Evolutionary conservation across 2,113 vertebrate species (phyloP), one percentile per base, ranked within the genome.

Genomic region (Lanius ludovicianus): DNA sequence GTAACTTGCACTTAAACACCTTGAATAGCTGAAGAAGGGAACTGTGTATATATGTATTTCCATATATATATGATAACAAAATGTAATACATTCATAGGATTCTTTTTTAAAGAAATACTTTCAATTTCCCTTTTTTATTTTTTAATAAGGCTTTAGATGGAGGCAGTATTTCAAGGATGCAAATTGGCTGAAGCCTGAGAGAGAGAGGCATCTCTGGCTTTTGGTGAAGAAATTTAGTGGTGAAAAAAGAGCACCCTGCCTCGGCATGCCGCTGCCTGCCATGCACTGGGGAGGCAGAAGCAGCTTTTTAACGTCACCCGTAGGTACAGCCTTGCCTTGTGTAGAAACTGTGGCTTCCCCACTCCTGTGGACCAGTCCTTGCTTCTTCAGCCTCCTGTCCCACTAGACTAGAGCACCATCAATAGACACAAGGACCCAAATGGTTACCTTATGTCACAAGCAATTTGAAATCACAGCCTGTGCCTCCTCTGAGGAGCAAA

Each of bases 61-160:
- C 5, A 8, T 25, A 16, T 53, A 4, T 21, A 6, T 1, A 10
- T 31, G 3, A 11, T 41, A 65, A 53, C 15, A 44, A 57, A 53
- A 35, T 35, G 19, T 22, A 63, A 52, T 15, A 17, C 5, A 9
- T 49, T 11, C 20, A 9, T 19, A 25, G 7, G 13, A 8, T n/a
- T n/a, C 57, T 42, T 57, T 55, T 35, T 57, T 2, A 25, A 74
- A 60, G 11, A 12, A 57, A 57, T 52, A 9, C 11, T 63, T 75
- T 9, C 2, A 17, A 2, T 23, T 35, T 7, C 3, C 7, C 3
- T 6, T 10, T 44, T 21, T 7, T 0, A 42, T 37, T 44, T 15
- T 85, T 37, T 24, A 60, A 30, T 30, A 42, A 68, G 37, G 27
- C 27, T 57, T 79, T 89, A 41, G 41, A 19, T 27, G 33, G 33